These are phyloP conservation scores for Stegophylla sp. DNA, from an alignment of 2,888 invertebrate species.

Conservation along the genomic window DNA sequence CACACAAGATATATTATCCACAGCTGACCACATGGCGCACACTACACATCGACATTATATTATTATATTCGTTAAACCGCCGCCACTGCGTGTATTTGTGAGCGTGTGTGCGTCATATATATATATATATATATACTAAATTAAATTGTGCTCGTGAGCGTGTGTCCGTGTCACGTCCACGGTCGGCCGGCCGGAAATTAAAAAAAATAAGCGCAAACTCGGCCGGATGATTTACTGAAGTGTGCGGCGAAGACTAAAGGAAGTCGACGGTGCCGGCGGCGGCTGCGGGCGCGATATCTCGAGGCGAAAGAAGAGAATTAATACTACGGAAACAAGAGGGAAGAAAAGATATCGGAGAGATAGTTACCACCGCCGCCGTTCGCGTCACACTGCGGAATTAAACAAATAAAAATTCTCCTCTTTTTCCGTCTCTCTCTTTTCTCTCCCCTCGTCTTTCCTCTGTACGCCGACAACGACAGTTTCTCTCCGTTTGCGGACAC, in stretches of 20 bases:
- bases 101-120: background rate
- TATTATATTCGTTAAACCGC: too few relatives aligned
- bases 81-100: too few relatives aligned
- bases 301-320: background rate
- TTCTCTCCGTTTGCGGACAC: conserved; percentile 39
- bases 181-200: conserved; percentile 54
- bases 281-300: background rate
- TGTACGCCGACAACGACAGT: background rate
- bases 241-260: conserved; percentile 4
- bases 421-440: background rate
- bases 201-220: conserved; percentile 44
- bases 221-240: conserved; percentile 40
- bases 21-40: too few relatives aligned
- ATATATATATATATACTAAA: background rate
- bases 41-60: too few relatives aligned
- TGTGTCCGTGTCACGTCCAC: conserved; percentile 7
- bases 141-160: too few relatives aligned
- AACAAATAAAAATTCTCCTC: conserved; percentile 33
- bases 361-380: background rate
- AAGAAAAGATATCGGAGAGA: conserved; percentile 14
- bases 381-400: conserved; percentile 40
- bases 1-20: too few relatives aligned
- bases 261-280: too few relatives aligned
- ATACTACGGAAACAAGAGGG: background rate
- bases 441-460: background rate